Conservation (phyloP, 2,797 vertebrate species). For the Eulemur albifrons region DNA sequence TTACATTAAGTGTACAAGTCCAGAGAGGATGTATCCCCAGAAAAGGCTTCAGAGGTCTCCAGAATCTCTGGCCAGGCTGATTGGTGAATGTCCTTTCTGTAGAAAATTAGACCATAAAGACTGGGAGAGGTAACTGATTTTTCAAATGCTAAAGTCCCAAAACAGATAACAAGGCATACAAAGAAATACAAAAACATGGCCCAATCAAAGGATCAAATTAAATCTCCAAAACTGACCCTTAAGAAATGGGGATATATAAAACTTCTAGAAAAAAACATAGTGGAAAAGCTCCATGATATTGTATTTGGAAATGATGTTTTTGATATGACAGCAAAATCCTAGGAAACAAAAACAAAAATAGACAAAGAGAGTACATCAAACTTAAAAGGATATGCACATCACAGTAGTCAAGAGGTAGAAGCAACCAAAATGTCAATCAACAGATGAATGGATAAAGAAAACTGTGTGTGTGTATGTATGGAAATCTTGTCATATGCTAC, state of each 20-base stretch:
- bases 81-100: not conserved
- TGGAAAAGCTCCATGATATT: not conserved
- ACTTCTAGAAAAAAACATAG: not conserved
- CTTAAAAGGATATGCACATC: not conserved
- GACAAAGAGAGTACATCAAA: not conserved
- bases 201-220: not conserved
- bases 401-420: not conserved
- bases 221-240: not conserved
- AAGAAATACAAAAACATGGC: not conserved
- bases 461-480: not conserved
- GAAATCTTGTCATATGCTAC: not conserved
- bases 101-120: not conserved
- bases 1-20: not conserved
- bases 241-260: not conserved
- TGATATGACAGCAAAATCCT: not conserved
- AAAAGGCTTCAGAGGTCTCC: not conserved
- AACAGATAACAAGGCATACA: not conserved
- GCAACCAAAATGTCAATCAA: not conserved
- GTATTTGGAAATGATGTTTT: not conserved
- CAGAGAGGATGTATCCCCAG: not conserved
- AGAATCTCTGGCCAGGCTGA: not conserved
- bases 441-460: not conserved
- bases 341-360: not conserved
- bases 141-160: not conserved
- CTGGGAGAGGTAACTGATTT: not conserved